Evolutionary conservation across 2,113 vertebrate species (phyloP).

Genomic region (Gulo gulo): DNA sequence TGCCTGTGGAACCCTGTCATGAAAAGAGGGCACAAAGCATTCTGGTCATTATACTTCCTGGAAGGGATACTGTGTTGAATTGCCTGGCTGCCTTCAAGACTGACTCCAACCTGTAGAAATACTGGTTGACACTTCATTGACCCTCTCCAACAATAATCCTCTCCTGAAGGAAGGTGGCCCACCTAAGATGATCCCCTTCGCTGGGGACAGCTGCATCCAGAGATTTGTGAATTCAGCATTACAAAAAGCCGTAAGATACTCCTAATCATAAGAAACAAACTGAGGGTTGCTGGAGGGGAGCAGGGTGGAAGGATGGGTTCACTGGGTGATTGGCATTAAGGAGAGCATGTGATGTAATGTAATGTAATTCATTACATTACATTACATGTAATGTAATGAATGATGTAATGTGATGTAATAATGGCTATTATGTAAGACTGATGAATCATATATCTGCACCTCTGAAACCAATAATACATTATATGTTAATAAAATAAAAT

Average conservation of each 20-base stretch:
- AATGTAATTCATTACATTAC: too few species aligned
- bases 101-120: background rate
- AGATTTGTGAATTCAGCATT: background rate
- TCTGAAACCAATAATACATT: background rate
- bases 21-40: background rate
- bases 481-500: background rate
- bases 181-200: too few species aligned
- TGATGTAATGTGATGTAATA: background rate
- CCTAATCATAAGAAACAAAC: background rate
- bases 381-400: too few species aligned
- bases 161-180: background rate
- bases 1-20: background rate
- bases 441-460: background rate
- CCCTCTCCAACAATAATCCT: background rate
- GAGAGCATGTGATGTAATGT: background rate
- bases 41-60: background rate
- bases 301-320: background rate
- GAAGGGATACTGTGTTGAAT: background rate
- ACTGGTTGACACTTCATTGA: background rate
- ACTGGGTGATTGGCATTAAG: background rate
- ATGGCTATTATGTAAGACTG: background rate
- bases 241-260: background rate
- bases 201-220: background rate
- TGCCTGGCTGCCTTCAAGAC: background rate
- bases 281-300: background rate